Evolutionary conservation across 2,113 vertebrate species (phyloP).

Genomic region (Caloenas nicobarica): DNA sequence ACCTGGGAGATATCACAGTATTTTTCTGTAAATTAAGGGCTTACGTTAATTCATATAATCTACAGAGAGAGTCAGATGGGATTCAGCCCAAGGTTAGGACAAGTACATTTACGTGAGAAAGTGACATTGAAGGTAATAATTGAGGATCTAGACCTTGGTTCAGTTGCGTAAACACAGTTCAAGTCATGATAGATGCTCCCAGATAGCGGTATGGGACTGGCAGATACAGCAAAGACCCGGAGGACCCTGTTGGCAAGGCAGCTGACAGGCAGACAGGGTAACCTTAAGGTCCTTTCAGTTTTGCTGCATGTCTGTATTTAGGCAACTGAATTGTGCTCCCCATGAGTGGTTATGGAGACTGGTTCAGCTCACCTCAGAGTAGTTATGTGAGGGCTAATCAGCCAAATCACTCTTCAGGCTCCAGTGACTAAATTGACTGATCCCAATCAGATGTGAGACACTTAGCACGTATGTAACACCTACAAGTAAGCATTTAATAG

Average conservation of each 20-base stretch:
- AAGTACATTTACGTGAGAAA: not conserved
- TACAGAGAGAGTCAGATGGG: not conserved
- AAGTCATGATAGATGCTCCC: not conserved
- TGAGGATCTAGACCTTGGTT: not conserved
- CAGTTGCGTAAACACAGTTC: not conserved
- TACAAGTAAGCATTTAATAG: not conserved
- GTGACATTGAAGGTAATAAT: not conserved
- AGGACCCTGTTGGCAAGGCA: not conserved
- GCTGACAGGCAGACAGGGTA: not conserved
- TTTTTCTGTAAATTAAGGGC: not conserved
- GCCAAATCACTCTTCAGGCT: not conserved
- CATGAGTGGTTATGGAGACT: not conserved
- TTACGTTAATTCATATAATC: not conserved
- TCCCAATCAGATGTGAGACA: not conserved
- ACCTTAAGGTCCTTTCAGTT: not conserved
- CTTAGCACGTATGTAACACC: not conserved
- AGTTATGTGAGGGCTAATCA: not conserved
- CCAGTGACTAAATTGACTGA: not conserved
- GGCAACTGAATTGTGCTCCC: not conserved
- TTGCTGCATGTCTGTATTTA: not conserved
- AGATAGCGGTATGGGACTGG: accelerated
- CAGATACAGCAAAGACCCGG: not conserved
- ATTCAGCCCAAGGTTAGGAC: not conserved
- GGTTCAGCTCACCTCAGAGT: not conserved
- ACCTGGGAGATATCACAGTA: not conserved